These are phyloP conservation scores for Poecile atricapillus DNA, from an alignment of 2,113 vertebrate species.

Conservation along the genomic window DNA sequence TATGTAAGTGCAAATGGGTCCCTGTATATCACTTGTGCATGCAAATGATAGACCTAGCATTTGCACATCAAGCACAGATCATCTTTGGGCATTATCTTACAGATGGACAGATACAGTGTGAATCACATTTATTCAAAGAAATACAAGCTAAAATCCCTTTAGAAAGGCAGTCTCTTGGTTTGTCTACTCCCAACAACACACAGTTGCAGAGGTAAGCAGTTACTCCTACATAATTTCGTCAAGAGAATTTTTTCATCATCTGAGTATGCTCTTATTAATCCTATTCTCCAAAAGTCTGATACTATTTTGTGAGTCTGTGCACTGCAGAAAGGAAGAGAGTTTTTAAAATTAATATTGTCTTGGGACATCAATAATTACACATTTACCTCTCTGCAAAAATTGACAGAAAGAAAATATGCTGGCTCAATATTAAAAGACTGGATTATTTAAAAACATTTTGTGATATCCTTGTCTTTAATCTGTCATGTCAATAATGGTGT, in stretches of 20 bases:
- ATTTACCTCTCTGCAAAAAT: background rate
- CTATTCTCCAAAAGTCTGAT: background rate
- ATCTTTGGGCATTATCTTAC: slow-evolving; percentile 15
- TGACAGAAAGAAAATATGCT: background rate
- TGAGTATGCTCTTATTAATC: background rate
- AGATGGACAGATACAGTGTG: slow-evolving; percentile 35
- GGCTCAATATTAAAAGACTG: background rate
- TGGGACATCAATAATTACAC: background rate
- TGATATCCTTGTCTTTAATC: background rate
- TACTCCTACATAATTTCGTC: background rate
- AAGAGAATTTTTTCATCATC: background rate
- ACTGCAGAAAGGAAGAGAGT: background rate
- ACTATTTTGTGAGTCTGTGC: background rate
- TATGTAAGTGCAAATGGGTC: slow-evolving; percentile 48
- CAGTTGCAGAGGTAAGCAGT: background rate
- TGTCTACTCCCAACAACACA: background rate
- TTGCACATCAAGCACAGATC: slow-evolving; percentile 27
- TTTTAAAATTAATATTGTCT: background rate
- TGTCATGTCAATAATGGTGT: background rate
- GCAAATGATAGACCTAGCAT: slow-evolving; percentile 34
- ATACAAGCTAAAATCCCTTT: background rate
- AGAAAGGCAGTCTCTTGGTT: background rate
- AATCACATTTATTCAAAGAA: slow-evolving; percentile 2
- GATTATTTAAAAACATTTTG: background rate
- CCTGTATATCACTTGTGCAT: slow-evolving; percentile 28